A percentile compares a stretch with the other conserved stretches of the same genome.
These are phyloP conservation scores for Leptopilina clavipes DNA, from an alignment of 1,140 invertebrate genomes.

Conservation along the genomic window DNA sequence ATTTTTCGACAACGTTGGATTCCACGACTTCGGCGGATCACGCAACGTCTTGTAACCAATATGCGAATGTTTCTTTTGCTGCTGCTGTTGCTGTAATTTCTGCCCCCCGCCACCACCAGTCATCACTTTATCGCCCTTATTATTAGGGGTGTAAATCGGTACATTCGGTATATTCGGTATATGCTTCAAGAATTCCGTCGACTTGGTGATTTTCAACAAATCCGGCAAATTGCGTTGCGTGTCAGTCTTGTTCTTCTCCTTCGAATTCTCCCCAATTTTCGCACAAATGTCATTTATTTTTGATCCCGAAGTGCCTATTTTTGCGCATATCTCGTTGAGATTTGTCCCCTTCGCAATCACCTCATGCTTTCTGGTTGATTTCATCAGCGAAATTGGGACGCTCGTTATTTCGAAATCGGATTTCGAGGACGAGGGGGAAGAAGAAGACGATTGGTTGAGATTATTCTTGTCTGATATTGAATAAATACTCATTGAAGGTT, in stretches of 20 bases:
- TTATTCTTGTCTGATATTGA: constrained; percentile 61
- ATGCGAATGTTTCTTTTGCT: constrained; percentile 59
- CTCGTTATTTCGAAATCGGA: constrained; percentile 40
- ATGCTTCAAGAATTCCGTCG: constrained; percentile 54
- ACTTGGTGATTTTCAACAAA: constrained; percentile 70
- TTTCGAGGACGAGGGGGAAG: constrained; percentile 14
- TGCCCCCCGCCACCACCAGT: no score
- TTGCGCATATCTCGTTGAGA: constrained; percentile 67
- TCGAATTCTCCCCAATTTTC: constrained; percentile 71
- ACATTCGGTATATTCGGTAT: constrained; percentile 69
- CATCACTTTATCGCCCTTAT: no score
- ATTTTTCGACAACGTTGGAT: constrained; percentile 76
- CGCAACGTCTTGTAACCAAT: constrained; percentile 77
- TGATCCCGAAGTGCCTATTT: constrained; percentile 65
- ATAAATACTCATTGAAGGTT: constrained; percentile 64
- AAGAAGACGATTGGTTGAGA: constrained; percentile 39
- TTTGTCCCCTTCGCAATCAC: constrained; percentile 65
- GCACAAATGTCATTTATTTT: constrained; percentile 73
- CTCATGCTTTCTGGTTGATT: constrained; percentile 65
- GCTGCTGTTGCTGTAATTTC: constrained; percentile 37
- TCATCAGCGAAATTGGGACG: constrained; percentile 69
- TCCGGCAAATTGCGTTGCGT: constrained; percentile 67
- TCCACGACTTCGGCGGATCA: constrained; percentile 78
- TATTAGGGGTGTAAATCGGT: constrained; percentile 66
- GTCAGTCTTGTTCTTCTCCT: constrained; percentile 69